Evolutionary conservation across 2,888 invertebrate genomes (phyloP), one percentile per base, ranked within the genome.

Genomic region (Lochmaea crataegi): DNA sequence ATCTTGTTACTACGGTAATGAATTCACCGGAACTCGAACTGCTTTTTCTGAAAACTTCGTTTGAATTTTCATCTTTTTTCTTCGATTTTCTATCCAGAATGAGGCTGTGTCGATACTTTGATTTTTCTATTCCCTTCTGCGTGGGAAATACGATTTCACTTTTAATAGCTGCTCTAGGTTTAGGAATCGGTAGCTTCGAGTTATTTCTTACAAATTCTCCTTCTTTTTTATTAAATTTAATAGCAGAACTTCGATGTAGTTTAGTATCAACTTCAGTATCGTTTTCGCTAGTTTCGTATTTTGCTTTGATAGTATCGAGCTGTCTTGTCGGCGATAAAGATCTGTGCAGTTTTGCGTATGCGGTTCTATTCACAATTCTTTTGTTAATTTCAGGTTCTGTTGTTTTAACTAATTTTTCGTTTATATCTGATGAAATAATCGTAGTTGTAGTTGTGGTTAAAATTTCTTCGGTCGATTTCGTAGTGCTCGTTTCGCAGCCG

Each of bases 1-100:
- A 82, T 57, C 80, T 70, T 3, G 76, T 76, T 38, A 82, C 74
- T 56, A 82, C 79, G 12, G 77, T 77, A 18, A 82, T 73, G 65
- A 77, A 80, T 22, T 80, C 81, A 12, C 77, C 78, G 0, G 78
- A 79, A 41, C 76, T 76, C 10, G 79, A 76, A 66, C 77, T 69
- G 71, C 71, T 71, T 56, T 78, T 75, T 42, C 75, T 68, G 64
- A 70, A 56, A 11, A 78, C 45, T 10, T 80, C 74, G 63, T 83
- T 82, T 5, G 81, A 80, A 68, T 83, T 83, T 70, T 80, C 81
- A 78, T 82, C 82, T 73, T 80, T 82, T 41, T 71, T 73, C 22
- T 71, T 73, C 26, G 76, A 69, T 48, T 76, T 77, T 60, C 69
- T 75, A 48, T 75, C 75, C 9, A 77, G 72, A 22, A 75, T 76